A percentile compares a stretch with the other conserved stretches of the same genome.
These are phyloP conservation scores for Hipparchia sbordonii DNA, from an alignment of 2,888 invertebrate species.

Conservation along the genomic window DNA sequence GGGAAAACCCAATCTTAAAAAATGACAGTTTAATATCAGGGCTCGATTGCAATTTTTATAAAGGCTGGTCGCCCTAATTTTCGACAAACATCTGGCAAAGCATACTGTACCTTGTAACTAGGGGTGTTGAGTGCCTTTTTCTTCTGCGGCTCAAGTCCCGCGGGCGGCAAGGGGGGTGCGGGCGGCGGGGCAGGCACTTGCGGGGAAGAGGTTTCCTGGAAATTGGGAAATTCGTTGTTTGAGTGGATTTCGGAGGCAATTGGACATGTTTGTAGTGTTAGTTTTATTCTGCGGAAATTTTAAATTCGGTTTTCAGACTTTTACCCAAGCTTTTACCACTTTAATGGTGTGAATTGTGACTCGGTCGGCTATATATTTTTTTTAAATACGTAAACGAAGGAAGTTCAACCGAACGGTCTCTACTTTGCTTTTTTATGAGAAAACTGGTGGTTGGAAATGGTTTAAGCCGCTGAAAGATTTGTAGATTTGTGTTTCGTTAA, in stretches of 20 bases:
- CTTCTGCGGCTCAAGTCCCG: slow-evolving; percentile 80
- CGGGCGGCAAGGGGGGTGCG: slow-evolving; percentile 71
- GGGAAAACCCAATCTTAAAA: neutral
- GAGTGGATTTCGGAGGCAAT: slow-evolving; percentile 27
- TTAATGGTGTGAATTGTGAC: slow-evolving; percentile 9
- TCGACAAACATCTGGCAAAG: neutral
- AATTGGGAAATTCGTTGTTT: slow-evolving; percentile 43
- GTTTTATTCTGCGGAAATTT: slow-evolving; percentile 31
- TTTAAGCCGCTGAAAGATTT: too few species aligned
- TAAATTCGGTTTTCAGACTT: slow-evolving; percentile 23
- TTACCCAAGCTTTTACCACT: neutral
- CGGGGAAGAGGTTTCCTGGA: slow-evolving; percentile 78
- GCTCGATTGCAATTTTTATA: neutral
- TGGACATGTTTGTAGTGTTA: slow-evolving; percentile 29
- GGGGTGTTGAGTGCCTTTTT: slow-evolving; percentile 90
- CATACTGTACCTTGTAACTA: slow-evolving; percentile 81
- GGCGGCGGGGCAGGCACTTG: slow-evolving; percentile 80
- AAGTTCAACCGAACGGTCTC: neutral
- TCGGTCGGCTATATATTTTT: neutral
- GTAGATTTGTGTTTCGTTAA: too few species aligned
- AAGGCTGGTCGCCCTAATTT: slow-evolving; percentile 12
- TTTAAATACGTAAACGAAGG: neutral
- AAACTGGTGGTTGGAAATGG: too few species aligned
- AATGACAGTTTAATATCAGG: neutral
- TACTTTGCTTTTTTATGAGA: neutral